phyloP scores from a whole-genome alignment of 1,140 invertebrate genomes.

The Octopus sinensis region DNA sequence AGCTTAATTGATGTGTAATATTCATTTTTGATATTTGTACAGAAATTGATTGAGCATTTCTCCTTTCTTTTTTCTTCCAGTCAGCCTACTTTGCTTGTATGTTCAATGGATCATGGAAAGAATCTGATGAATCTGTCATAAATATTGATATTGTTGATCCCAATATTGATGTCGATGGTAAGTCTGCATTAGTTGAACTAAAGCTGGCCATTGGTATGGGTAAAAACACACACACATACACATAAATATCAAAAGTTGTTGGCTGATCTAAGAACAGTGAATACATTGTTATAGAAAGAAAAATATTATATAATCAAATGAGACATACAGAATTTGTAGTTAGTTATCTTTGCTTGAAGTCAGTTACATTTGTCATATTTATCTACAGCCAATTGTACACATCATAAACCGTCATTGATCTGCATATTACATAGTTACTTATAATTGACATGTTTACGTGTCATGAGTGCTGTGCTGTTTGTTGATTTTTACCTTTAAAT shows the following conservation, averaged over 20 bases:
- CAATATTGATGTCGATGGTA: conserved; percentile 71
- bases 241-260: not conserved
- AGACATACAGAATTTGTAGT: no score
- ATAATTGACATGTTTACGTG: no score
- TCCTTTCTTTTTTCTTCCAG: conserved; percentile 56
- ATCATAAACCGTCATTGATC: no score
- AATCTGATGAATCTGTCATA: conserved; percentile 68
- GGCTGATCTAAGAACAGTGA: not conserved
- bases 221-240: not conserved
- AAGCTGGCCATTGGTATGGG: not conserved
- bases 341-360: no score
- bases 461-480: no score
- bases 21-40: no score
- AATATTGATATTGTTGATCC: conserved; percentile 73
- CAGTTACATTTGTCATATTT: no score
- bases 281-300: not conserved
- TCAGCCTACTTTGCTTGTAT: conserved; percentile 80
- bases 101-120: conserved; percentile 80
- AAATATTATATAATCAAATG: no score
- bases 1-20: no score
- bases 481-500: no score
- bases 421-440: no score
- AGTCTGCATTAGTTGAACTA: conserved; percentile 32
- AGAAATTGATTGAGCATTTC: not conserved
- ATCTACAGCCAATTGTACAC: no score